These are phyloP conservation scores for Pristionchus fissidentatus DNA, from an alignment of 2,888 invertebrate species.

Conservation along the genomic window DNA sequence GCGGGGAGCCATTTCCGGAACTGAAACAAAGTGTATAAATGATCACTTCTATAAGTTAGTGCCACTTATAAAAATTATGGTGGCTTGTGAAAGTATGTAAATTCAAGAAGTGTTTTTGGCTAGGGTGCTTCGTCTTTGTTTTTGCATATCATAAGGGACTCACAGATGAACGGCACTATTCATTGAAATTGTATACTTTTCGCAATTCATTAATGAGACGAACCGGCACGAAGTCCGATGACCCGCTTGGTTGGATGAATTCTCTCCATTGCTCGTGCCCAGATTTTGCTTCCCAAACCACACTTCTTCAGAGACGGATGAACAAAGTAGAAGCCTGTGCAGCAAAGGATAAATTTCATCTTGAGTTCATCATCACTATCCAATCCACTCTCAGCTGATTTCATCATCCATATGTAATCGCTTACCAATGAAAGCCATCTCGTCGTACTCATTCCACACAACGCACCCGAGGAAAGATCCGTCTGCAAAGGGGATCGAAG, in stretches of 20 bases:
- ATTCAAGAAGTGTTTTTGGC: not conserved
- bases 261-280: not conserved
- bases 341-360: not conserved
- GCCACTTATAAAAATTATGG: not conserved
- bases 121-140: no score
- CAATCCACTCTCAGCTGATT: not conserved
- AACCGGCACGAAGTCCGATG: not conserved
- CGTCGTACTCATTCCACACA: slow-evolving; percentile 30
- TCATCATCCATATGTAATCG: not conserved
- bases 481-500: not conserved
- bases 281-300: not conserved
- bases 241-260: not conserved
- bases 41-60: not conserved
- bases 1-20: not conserved
- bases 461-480: slow-evolving; percentile 23
- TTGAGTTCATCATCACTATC: not conserved
- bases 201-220: no score
- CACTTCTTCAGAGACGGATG: not conserved
- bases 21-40: not conserved
- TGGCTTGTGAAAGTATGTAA: no score
- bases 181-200: no score
- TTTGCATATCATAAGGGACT: no score
- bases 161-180: no score
- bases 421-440: not conserved
- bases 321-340: slow-evolving; percentile 1